Conservation (phyloP, 2,888 invertebrate species). For the Lasioglossum malachurum region DNA sequence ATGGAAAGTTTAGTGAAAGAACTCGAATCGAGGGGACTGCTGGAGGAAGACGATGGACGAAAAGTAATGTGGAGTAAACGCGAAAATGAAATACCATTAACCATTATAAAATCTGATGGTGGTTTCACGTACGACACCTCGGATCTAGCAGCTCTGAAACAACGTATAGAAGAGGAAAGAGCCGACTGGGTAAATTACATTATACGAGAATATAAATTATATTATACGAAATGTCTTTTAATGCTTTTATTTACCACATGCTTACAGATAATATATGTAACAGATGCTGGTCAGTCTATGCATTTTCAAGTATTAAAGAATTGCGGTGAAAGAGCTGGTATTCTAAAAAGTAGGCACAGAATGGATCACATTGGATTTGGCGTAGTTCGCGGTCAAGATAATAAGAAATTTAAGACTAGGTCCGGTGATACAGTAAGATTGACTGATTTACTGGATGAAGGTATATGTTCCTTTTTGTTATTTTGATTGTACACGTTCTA, state of each 20-base stretch:
- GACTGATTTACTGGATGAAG: constrained; percentile 96
- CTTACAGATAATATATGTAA: constrained; percentile 87
- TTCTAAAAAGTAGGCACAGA: constrained; percentile 88
- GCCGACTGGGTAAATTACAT: constrained; percentile 90
- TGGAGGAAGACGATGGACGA: constrained; percentile 93
- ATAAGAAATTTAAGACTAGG: constrained; percentile 99
- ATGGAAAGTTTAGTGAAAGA: constrained; percentile 94
- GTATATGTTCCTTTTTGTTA: constrained; percentile 71
- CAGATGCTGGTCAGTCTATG: constrained; percentile 95
- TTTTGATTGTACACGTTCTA: not conserved
- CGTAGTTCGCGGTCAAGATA: constrained; percentile 98
- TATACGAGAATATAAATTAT: not conserved
- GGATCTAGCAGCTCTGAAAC: constrained; percentile 96
- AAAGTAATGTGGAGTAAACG: constrained; percentile 93
- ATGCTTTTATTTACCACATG: not conserved
- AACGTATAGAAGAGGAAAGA: constrained; percentile 93
- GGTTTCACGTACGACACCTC: constrained; percentile 99
- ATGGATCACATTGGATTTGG: constrained; percentile 98
- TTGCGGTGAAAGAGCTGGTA: constrained; percentile 92
- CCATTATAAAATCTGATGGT: constrained; percentile 98
- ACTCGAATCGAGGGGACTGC: constrained; percentile 89
- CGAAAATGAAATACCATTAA: constrained; percentile 93
- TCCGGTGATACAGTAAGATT: constrained; percentile 98
- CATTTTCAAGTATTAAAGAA: constrained; percentile 92
- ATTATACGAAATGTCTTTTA: not conserved